Evolutionary conservation across 2,888 invertebrate genomes (phyloP).

Genomic region (Aromia moschata): DNA sequence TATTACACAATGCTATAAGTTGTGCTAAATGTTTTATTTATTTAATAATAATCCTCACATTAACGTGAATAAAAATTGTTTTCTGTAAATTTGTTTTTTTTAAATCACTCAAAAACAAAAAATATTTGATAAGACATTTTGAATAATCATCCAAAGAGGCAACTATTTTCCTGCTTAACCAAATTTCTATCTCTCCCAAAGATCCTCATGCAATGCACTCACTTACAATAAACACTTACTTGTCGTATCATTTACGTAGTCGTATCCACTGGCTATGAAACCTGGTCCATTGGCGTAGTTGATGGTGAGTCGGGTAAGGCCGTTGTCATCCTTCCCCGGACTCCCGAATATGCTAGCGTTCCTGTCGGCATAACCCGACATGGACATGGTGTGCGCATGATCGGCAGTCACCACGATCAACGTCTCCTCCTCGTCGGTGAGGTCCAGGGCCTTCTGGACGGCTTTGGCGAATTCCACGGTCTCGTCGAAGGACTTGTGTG

Average conservation of each 20-base stretch:
- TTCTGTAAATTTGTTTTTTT: too few relatives aligned
- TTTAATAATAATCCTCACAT: too few relatives aligned
- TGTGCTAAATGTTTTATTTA: too few relatives aligned
- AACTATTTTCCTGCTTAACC: too few relatives aligned
- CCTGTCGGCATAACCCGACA: slow-evolving; percentile 63
- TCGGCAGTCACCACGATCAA: slow-evolving; percentile 82
- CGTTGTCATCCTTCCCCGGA: background rate
- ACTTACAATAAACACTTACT: slow-evolving; percentile 6
- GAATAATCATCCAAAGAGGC: too few relatives aligned
- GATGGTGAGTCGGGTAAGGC: slow-evolving; percentile 53
- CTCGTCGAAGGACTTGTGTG: slow-evolving; percentile 78
- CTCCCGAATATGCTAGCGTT: slow-evolving; percentile 59
- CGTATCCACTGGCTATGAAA: slow-evolving; percentile 54
- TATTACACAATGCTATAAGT: too few relatives aligned
- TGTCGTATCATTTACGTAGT: background rate
- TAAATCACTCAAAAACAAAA: too few relatives aligned
- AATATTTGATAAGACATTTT: too few relatives aligned
- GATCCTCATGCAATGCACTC: too few relatives aligned
- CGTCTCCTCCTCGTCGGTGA: slow-evolving; percentile 75
- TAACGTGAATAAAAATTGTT: too few relatives aligned
- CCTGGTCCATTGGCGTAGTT: slow-evolving; percentile 82
- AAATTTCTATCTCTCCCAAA: too few relatives aligned
- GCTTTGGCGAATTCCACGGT: slow-evolving; percentile 72
- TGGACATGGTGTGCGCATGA: slow-evolving; percentile 77
- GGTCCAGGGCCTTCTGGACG: slow-evolving; percentile 69